Evolutionary conservation across 2,797 vertebrate species (phyloP).

Genomic region (Eidolon dupreanum): DNA sequence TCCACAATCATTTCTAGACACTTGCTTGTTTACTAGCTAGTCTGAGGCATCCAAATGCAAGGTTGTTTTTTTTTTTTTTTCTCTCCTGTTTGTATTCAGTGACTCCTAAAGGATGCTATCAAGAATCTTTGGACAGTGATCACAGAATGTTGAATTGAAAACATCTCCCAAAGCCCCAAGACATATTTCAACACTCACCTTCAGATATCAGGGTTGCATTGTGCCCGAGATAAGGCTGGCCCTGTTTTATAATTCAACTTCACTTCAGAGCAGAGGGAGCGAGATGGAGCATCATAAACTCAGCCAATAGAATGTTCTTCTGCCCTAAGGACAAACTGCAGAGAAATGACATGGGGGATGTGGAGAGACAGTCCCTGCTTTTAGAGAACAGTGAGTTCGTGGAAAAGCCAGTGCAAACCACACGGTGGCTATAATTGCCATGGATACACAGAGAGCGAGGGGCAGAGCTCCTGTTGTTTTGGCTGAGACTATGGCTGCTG

Average conservation of each 20-base stretch:
- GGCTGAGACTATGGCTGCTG: no score
- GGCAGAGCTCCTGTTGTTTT: neutral
- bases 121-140: slow-evolving; percentile 63
- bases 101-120: slow-evolving; percentile 68
- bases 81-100: slow-evolving; percentile 38
- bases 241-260: slow-evolving; percentile 62
- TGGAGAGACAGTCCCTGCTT: neutral
- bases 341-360: slow-evolving; percentile 53
- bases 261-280: slow-evolving; percentile 42
- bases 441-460: neutral
- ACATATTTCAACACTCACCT: slow-evolving; percentile 71
- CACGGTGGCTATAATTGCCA: neutral
- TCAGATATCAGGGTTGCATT: slow-evolving; percentile 60
- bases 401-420: neutral
- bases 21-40: neutral
- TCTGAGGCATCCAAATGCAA: neutral
- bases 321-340: slow-evolving; percentile 58
- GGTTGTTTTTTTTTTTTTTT: neutral
- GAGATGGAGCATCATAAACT: slow-evolving; percentile 38
- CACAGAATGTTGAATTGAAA: slow-evolving; percentile 65
- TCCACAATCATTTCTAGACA: neutral
- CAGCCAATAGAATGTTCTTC: slow-evolving; percentile 42
- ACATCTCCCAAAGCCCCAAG: slow-evolving; percentile 70
- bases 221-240: slow-evolving; percentile 68
- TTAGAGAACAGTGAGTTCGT: slow-evolving; percentile 25